Evolutionary conservation across 2,797 vertebrate genomes (phyloP), one percentile per base, ranked within the genome.

Genomic region (Gymnothorax reevesii): DNA sequence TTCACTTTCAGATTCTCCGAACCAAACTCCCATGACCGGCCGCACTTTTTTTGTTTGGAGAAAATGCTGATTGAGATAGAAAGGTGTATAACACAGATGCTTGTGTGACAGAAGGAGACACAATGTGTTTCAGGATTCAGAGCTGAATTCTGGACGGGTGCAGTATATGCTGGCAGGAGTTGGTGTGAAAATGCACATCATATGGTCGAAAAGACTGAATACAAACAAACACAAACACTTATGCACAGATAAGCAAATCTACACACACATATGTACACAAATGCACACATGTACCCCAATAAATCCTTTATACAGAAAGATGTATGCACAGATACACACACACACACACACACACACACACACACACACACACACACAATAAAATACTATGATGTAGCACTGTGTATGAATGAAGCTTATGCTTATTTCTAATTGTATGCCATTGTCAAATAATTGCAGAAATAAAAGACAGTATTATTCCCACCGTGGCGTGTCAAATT

Each of bases 1-100:
- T 79, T 57, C 49, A 60, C 9, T 55, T 62, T 33, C n/a, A 55
- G 33, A 42, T 33, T 57, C 64, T 55, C n/a, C 25, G 17, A 10
- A 82, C 85, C 42, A 33, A 87, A 59, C 84, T 25, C 33, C 57
- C 54, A 33, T 49, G 52, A 77, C 85, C 57, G 49, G 75, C 27
- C 75, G 42, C 88, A 90, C 77, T 85, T 83, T 84, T 91, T 92
- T 89, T 82, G 88, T 91, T 89, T 94, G 90, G 88, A 92, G 89
- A 89, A 93, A 95, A 91, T 95, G 93, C 95, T 95, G 95, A 95
- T 96, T 95, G 94, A 95, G 94, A 95, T 93, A 93, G 94, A 94
- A 93, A 92, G 92, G 93, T 93, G 91, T 90, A 93, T 94, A 94
- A 95, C 94, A 94, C 94, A 95, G 94, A 95, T 95, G 94, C 94